A percentile compares a stretch with the other conserved stretches of the same genome.
Conservation (phyloP, 2,113 vertebrate species). For the Climacteris rufus region DNA sequence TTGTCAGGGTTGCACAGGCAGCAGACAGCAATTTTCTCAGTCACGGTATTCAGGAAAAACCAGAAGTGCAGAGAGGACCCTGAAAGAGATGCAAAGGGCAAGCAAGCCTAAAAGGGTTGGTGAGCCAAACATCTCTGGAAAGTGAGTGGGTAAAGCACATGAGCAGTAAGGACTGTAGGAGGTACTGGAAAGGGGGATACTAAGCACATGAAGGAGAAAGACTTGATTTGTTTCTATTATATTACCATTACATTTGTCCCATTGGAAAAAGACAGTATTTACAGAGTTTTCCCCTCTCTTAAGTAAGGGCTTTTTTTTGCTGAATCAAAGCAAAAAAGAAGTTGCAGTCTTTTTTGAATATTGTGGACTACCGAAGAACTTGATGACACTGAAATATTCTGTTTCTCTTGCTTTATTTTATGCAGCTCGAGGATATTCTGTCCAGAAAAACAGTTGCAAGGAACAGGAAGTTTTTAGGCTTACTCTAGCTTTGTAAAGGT, state of each 20-base stretch:
- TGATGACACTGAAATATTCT: neutral
- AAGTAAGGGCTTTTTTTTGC: neutral
- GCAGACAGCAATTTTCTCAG: neutral
- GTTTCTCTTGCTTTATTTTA: neutral
- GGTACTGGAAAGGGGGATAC: neutral
- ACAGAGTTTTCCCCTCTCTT: neutral
- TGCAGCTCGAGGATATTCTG: neutral
- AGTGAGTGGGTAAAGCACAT: neutral
- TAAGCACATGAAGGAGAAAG: neutral
- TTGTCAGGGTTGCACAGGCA: neutral
- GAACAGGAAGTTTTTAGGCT: neutral
- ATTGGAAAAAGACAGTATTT: neutral
- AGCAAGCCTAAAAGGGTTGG: neutral
- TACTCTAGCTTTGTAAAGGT: neutral
- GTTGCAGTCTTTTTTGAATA: neutral
- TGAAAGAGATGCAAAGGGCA: neutral
- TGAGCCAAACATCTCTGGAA: neutral
- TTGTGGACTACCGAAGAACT: neutral
- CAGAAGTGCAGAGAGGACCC: neutral
- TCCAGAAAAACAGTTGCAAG: neutral
- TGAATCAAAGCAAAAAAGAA: neutral
- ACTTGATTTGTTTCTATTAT: neutral
- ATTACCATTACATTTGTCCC: neutral
- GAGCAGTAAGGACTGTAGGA: neutral
- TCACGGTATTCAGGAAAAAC: neutral